A percentile compares a stretch with the other conserved stretches of the same genome.
Conservation (phyloP, 2,113 vertebrate genomes). For the Oryzias curvinotus region DNA sequence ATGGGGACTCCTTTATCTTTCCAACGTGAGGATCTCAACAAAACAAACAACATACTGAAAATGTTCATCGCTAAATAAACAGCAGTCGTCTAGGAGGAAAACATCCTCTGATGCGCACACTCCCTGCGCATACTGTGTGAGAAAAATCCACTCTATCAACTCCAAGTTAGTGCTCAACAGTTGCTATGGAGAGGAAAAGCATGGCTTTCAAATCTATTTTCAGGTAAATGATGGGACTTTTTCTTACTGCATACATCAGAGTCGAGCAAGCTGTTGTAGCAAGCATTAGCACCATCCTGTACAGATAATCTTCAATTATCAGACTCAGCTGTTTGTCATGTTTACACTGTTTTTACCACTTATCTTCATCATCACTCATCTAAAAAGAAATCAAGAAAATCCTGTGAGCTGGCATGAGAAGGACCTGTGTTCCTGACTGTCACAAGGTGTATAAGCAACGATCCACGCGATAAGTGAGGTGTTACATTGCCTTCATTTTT, state of each 20-base stretch:
- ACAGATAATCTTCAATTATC: slow-evolving; percentile 25
- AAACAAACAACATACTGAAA: slow-evolving; percentile 48
- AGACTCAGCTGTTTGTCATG: slow-evolving; percentile 10
- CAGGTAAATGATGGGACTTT: slow-evolving; percentile 45
- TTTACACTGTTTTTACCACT: not conserved
- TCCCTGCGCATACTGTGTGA: slow-evolving; percentile 3
- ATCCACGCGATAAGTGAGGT: slow-evolving; percentile 14
- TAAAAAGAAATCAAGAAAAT: slow-evolving; percentile 9
- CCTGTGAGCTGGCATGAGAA: not conserved
- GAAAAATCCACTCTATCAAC: slow-evolving; percentile 55
- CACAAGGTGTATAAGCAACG: slow-evolving; percentile 34
- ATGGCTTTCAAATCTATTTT: slow-evolving; percentile 66
- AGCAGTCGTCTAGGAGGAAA: slow-evolving; percentile 25
- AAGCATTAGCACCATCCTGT: slow-evolving; percentile 13
- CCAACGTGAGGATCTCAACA: slow-evolving; percentile 43
- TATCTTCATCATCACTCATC: slow-evolving; percentile 13
- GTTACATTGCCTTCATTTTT: slow-evolving; percentile 48
- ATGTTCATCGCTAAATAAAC: slow-evolving; percentile 38
- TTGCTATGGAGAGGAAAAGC: slow-evolving; percentile 69
- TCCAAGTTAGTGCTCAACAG: slow-evolving; percentile 48
- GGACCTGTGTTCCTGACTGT: slow-evolving; percentile 2
- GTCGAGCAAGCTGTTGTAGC: slow-evolving; percentile 34
- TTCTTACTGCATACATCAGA: slow-evolving; percentile 46
- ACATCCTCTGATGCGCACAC: slow-evolving; percentile 4
- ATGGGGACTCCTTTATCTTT: slow-evolving; percentile 48